Conservation (phyloP, 2,888 invertebrate species). For the Cosmorhoe ocellata region DNA sequence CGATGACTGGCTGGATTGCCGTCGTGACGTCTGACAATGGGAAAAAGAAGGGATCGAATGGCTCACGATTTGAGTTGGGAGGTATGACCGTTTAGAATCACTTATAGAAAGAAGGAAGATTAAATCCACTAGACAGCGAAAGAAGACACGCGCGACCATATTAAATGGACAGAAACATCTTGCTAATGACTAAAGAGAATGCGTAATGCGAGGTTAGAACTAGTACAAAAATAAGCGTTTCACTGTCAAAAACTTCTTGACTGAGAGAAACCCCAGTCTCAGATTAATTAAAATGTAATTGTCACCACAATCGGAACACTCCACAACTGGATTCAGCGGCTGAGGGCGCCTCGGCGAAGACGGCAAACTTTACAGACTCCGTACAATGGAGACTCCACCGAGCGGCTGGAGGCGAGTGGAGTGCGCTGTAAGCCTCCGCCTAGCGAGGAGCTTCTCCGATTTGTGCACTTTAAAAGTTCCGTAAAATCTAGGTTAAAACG, state of each 20-base stretch:
- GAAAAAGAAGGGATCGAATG: not conserved
- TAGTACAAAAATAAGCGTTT: too few species aligned
- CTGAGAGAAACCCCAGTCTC: too few species aligned
- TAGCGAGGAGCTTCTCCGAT: conserved; percentile 2
- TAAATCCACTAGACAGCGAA: too few species aligned
- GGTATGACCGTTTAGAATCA: not conserved
- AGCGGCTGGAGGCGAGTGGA: not conserved
- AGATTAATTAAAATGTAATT: not conserved
- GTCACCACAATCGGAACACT: not conserved
- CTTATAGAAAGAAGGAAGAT: too few species aligned
- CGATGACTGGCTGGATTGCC: not conserved
- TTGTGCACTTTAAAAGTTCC: conserved; percentile 5
- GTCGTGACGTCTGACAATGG: not conserved
- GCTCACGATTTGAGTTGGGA: not conserved
- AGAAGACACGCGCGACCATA: too few species aligned
- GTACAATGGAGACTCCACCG: conserved; percentile 5
- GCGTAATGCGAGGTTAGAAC: too few species aligned
- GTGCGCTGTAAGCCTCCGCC: conserved; percentile 1
- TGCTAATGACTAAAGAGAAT: too few species aligned
- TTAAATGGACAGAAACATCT: too few species aligned
- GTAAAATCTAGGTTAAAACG: conserved; percentile 1
- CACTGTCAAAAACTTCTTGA: too few species aligned
- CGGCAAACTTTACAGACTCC: conserved; percentile 11
- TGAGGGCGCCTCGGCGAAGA: not conserved
- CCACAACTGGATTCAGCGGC: not conserved